These are phyloP conservation scores for Nephrocerus scutellatus DNA, from an alignment of 2,888 invertebrate species.

Conservation along the genomic window DNA sequence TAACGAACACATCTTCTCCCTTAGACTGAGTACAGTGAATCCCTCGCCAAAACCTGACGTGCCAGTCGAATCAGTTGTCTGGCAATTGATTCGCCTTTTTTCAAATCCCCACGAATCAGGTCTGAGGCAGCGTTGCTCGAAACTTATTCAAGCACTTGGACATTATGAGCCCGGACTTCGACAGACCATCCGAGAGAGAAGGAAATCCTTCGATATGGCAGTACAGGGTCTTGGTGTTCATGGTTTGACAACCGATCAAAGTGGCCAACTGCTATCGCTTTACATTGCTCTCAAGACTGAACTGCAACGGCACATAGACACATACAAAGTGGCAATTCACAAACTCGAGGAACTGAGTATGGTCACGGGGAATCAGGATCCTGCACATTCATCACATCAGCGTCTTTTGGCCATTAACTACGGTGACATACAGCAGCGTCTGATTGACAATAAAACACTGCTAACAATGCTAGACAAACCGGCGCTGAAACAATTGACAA, in stretches of 20 bases:
- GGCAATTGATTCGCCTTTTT: constrained; percentile 78
- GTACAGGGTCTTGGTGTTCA: constrained; percentile 83
- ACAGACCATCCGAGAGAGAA: constrained; percentile 59
- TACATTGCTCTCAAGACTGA: constrained; percentile 78
- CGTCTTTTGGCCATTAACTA: constrained; percentile 75
- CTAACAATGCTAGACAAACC: constrained; percentile 79
- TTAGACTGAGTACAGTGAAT: constrained; percentile 43
- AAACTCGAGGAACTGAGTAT: constrained; percentile 69
- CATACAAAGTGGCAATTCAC: constrained; percentile 79
- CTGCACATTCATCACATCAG: constrained; percentile 83
- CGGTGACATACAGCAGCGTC: constrained; percentile 78
- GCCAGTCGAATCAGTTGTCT: constrained; percentile 72
- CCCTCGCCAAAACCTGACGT: constrained; percentile 57
- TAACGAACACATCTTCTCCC: background rate
- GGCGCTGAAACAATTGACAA: constrained; percentile 65
- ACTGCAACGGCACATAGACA: constrained; percentile 74
- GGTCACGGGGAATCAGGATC: constrained; percentile 59
- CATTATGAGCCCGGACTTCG: constrained; percentile 62
- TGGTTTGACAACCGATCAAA: constrained; percentile 65
- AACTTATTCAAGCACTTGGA: constrained; percentile 55
- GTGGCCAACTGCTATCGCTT: constrained; percentile 63
- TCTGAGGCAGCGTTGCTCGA: constrained; percentile 55
- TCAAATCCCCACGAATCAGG: constrained; percentile 53
- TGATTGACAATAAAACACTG: constrained; percentile 87
- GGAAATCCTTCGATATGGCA: constrained; percentile 72